Conservation (phyloP, 2,113 vertebrate species). For the Scolopax mira region DNA sequence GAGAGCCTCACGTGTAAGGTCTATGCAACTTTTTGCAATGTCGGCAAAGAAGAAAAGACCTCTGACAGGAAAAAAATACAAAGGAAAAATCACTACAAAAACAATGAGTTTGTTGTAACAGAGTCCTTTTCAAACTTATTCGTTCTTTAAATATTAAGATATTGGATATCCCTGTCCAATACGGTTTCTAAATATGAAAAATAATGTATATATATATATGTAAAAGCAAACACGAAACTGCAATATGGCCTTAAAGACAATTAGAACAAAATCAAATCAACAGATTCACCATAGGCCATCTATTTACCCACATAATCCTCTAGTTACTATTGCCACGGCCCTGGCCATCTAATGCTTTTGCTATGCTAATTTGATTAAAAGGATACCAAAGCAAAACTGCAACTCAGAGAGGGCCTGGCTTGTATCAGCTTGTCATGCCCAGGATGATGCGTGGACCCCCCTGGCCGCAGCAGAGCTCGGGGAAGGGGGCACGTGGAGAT, state of each 20-base stretch:
- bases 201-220: background rate
- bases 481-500: background rate
- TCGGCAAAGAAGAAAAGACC: background rate
- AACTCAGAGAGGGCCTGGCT: background rate
- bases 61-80: background rate
- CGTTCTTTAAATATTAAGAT: background rate
- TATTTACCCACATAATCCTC: background rate
- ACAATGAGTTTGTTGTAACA: background rate
- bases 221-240: background rate
- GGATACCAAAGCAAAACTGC: background rate
- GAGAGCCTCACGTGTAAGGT: fast-evolving
- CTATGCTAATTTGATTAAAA: background rate
- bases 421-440: background rate
- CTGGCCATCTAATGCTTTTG: background rate
- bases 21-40: background rate
- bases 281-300: background rate
- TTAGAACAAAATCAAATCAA: background rate
- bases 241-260: background rate
- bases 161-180: background rate
- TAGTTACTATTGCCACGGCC: background rate
- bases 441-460: background rate
- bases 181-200: background rate
- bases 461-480: fast-evolving
- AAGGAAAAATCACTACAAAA: background rate
- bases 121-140: background rate